Evolutionary conservation across 2,113 vertebrate genomes (phyloP), one percentile per base, ranked within the genome.

Genomic region (Neodontobutis hainanensis): DNA sequence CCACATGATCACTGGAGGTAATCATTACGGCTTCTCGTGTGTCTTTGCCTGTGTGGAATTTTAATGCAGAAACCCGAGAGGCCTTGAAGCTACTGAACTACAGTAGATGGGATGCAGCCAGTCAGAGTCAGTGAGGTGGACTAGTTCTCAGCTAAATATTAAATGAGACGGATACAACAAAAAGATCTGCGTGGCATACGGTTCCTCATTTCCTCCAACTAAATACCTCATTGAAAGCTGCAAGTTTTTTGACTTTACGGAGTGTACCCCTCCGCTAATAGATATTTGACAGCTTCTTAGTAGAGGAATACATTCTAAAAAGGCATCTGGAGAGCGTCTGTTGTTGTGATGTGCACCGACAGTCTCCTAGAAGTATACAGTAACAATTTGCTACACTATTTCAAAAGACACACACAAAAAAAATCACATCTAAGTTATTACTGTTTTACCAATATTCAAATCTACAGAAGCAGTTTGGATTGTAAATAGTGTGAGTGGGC

Each of bases 1-100:
- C 34, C 35, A 12, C 34, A 44, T 72, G 61, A 72, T 74, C 57
- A 68, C 44, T 62, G 32, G 32, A 45, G 40, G 63, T 66, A 65
- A 53, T 58, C 35, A 46, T 66, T 66, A 16, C 48, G 47, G 34
- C 55, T 51, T 38, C 56, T 57, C 42, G 32, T 67, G 46, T 61
- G 56, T 68, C 57, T 68, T 5, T 5, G 12, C 4, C 46, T 67
- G n/a, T 10, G 5, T 40, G 53, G 49, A 56, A 50, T 50, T 36
- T 42, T 55, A 38, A 38, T 45, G 38, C 11, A 19, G 56, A 9
- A 51, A n/a, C 52, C 35, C 8, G 4, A 55, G 52, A 55, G 27
- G 6, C 12, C 35, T 36, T 12, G 12, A n/a, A 40, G 12, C 5
- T 36, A 34, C 34, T 27, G 19, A 38, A 12, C 14, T 55, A 38